A percentile compares a stretch with the other conserved stretches of the same genome.
These are phyloP conservation scores for Sprattus sprattus DNA, from an alignment of 2,113 vertebrate species.

Conservation along the genomic window DNA sequence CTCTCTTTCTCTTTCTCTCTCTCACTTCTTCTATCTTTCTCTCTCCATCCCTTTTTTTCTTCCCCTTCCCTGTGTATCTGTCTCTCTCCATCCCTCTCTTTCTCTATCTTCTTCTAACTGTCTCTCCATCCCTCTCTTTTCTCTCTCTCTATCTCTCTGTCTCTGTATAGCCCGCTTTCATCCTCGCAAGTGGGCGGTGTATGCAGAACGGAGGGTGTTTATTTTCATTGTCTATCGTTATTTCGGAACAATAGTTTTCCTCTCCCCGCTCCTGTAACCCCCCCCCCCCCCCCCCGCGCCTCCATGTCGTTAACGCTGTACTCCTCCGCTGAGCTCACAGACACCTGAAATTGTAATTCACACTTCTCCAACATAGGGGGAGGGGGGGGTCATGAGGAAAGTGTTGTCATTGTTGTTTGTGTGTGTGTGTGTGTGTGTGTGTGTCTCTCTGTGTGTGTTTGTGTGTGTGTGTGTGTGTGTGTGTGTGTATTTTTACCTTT, in stretches of 20 bases:
- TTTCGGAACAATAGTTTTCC: background rate
- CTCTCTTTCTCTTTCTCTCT: too few relatives aligned
- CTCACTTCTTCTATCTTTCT: too few relatives aligned
- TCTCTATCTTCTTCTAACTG: too few relatives aligned
- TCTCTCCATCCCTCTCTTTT: background rate
- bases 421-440: background rate
- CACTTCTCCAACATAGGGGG: slow-evolving; percentile 43
- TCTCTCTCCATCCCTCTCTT: too few relatives aligned
- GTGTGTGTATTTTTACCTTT: background rate
- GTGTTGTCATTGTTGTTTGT: background rate
- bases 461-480: background rate
- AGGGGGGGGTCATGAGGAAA: background rate
- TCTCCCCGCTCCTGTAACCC: background rate
- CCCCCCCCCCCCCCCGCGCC: background rate
- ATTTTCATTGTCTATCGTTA: background rate
- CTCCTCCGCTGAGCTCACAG: slow-evolving; percentile 17
- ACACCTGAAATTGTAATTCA: slow-evolving; percentile 46
- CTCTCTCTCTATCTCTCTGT: background rate
- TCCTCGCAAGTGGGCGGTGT: background rate
- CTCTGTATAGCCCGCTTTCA: background rate
- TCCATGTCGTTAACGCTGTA: background rate
- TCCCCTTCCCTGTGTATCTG: too few relatives aligned
- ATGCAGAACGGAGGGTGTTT: background rate
- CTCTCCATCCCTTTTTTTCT: too few relatives aligned
- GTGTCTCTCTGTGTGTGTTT: slow-evolving; percentile 12